Evolutionary conservation across 2,113 vertebrate genomes (phyloP).

Genomic region (Neotragus moschatus): DNA sequence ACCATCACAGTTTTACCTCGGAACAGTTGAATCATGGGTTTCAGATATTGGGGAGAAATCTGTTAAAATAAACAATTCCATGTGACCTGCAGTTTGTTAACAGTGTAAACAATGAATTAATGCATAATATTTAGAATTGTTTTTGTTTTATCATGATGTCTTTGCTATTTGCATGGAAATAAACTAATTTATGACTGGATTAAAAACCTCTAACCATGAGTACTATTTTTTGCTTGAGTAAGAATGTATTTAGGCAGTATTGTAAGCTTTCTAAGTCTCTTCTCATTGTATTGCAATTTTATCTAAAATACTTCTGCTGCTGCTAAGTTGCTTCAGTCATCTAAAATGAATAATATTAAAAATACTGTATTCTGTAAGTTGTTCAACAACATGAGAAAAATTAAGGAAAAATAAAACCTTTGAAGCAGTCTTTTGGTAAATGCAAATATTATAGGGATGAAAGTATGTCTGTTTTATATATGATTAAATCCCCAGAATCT

Average conservation of each 20-base stretch:
- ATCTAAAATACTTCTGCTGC: not conserved
- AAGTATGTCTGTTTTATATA: not conserved
- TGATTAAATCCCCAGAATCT: not conserved
- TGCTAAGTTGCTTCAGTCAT: not conserved
- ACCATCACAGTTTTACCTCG: not conserved
- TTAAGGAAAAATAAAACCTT: not conserved
- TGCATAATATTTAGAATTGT: not conserved
- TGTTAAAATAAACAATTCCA: not conserved
- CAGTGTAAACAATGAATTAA: not conserved
- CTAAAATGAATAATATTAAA: not conserved
- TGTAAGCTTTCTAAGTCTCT: not conserved
- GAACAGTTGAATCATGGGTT: not conserved
- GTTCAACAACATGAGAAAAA: not conserved
- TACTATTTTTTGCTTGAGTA: not conserved
- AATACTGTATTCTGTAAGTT: not conserved
- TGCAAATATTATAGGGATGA: not conserved
- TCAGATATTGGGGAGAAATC: not conserved
- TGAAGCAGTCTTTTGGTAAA: not conserved
- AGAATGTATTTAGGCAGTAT: not conserved
- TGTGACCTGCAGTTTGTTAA: not conserved
- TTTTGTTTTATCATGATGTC: not conserved
- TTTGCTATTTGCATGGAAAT: not conserved
- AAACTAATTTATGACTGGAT: not conserved
- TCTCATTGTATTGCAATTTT: not conserved
- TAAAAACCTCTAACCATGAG: not conserved